Evolutionary conservation across 2,797 vertebrate genomes (phyloP), one percentile per base, ranked within the genome.

Genomic region (Ibycter americanus): DNA sequence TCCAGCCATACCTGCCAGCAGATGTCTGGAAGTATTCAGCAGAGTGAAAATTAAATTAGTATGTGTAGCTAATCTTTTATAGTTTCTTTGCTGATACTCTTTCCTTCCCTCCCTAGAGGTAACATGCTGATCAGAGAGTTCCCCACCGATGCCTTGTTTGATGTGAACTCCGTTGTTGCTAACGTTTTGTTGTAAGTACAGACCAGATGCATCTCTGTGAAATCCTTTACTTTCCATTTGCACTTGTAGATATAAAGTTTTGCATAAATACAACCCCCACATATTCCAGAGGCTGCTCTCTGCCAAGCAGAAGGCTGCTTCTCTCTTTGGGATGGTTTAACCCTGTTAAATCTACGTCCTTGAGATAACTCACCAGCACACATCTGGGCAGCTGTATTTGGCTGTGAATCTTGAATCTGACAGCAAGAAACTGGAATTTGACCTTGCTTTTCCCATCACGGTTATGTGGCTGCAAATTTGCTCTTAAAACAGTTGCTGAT

Each of bases 171-270:
- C 95, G 98, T 99, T 1, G 98, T 99, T 10, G 99, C 99, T 17
- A 99, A 99, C 31, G 98, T 99, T 76, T 95, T 99, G 42, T 99
- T 99, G 99, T 99, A 95, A 99, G 99, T 99, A 97, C 26, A n/a
- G 23, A 11, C 31, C 51, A 25, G 32, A 7, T 27, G 22, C 23
- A 26, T 40, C 93, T 22, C 49, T 16, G 8, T 44, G 62, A 70
- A 80, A 59, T 32, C 29, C 12, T 91, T 62, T 23, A 2, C 20
- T 68, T 76, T 14, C 44, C 17, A 0, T 29, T 89, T 83, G 52
- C 56, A 29, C 36, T 54, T 38, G 31, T 19, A 46, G 56, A 12
- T 38, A 8, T 0, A 2, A 67, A 40, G 3, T n/a, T 71, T 40
- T 56, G 52, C 27, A 25, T 36, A 7, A 87, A 34, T 54, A 2